These are phyloP conservation scores for Podocnemis expansa DNA, from an alignment of 2,113 vertebrate genomes.

Conservation along the genomic window DNA sequence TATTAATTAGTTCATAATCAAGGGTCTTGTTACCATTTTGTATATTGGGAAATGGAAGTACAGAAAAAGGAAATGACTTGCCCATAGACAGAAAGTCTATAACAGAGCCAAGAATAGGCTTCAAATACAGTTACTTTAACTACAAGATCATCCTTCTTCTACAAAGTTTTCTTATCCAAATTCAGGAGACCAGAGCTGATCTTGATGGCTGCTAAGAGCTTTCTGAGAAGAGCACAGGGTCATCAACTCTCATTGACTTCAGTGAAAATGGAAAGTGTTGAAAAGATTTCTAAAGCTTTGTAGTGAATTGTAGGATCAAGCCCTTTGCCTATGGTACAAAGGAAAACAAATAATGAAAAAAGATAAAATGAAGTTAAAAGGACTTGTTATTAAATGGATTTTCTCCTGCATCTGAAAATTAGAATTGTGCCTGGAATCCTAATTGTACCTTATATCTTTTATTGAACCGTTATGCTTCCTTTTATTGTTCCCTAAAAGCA, in stretches of 20 bases:
- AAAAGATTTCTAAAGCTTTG: background rate
- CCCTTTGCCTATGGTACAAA: background rate
- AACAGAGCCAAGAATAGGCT: background rate
- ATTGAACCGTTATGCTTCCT: constrained; percentile 28
- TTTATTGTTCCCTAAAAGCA: constrained; percentile 37
- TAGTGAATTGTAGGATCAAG: background rate
- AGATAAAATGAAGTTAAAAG: background rate
- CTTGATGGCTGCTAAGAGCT: background rate
- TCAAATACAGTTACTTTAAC: background rate
- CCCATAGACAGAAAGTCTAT: background rate
- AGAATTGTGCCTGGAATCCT: constrained; percentile 13
- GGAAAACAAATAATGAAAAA: background rate
- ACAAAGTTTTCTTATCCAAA: background rate
- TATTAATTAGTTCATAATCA: background rate
- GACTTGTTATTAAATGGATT: background rate
- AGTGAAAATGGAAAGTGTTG: background rate
- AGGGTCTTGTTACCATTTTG: background rate
- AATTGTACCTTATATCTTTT: background rate
- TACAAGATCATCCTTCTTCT: background rate
- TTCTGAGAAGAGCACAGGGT: background rate
- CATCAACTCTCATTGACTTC: background rate
- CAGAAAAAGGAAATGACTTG: background rate
- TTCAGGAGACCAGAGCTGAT: background rate
- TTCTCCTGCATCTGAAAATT: background rate
- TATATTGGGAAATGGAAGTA: background rate